These are phyloP conservation scores for Danionella cerebrum DNA, from an alignment of 2,113 vertebrate species.

Conservation along the genomic window DNA sequence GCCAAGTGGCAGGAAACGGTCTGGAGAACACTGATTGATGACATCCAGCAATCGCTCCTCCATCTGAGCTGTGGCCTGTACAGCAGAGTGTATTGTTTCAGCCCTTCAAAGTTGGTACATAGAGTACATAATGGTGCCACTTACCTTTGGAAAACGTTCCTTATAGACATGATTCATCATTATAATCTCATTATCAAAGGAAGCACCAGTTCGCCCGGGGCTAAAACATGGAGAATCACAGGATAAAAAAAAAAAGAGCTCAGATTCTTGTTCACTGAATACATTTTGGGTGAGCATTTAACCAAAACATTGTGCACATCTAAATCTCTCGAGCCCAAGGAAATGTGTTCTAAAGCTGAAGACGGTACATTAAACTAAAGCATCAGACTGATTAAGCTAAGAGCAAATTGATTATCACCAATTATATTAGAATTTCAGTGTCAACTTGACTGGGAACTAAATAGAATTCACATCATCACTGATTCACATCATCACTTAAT, in stretches of 20 bases:
- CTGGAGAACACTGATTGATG: conserved; percentile 71
- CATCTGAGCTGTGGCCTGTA: conserved; percentile 93
- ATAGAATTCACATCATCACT: no score
- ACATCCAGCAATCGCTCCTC: conserved; percentile 87
- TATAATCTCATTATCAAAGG: conserved; percentile 89
- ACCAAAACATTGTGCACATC: no score
- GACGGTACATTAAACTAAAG: no score
- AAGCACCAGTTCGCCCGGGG: conserved; percentile 79
- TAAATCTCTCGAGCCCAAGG: no score
- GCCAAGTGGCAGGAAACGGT: conserved; percentile 77
- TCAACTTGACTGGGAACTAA: no score
- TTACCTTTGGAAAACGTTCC: conserved; percentile 94
- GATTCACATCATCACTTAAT: no score
- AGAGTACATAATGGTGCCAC: background rate
- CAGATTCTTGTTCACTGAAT: no score
- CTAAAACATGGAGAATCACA: conserved; percentile 51
- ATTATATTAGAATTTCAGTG: no score
- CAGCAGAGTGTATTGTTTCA: background rate
- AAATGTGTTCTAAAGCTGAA: no score
- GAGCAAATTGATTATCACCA: no score
- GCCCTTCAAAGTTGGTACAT: background rate
- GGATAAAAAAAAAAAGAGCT: background rate
- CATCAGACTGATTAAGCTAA: no score
- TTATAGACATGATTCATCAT: conserved; percentile 99
- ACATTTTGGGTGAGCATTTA: no score